Percentiles rank a stretch among this genome's conserved stretches.
Evolutionary conservation across 2,113 vertebrate species (phyloP).

Genomic region (Micronycteris hirsuta): DNA sequence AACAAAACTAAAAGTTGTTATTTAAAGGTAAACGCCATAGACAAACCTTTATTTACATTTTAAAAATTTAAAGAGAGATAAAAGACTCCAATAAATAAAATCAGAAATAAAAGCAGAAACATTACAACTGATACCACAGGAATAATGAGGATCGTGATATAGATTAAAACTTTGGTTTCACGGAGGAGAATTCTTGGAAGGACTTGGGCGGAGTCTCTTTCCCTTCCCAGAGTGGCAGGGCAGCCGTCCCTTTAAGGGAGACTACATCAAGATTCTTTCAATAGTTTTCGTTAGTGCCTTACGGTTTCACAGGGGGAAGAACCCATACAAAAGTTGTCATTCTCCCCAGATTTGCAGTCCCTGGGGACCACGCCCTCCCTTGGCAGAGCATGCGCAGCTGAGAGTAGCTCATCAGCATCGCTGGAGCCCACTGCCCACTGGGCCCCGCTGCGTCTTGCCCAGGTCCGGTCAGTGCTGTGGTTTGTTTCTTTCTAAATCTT

Average conservation of each 20-base stretch:
- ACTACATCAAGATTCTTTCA: neutral
- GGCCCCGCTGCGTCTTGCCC: neutral
- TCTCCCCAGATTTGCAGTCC: neutral
- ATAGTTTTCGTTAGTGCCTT: neutral
- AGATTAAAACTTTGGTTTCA: neutral
- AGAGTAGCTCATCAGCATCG: too few species aligned
- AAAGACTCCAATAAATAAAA: too few species aligned
- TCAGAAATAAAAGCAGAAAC: neutral
- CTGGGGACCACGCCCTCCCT: neutral
- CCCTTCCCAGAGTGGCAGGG: neutral
- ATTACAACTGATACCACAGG: neutral
- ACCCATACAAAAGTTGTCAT: neutral
- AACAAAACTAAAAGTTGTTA: neutral
- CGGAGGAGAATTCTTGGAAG: neutral
- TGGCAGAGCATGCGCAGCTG: too few species aligned
- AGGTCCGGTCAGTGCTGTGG: neutral
- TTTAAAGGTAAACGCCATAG: neutral
- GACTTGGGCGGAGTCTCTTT: neutral
- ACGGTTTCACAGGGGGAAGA: neutral
- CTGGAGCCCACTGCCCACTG: neutral
- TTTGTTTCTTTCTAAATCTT: neutral
- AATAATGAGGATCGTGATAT: neutral
- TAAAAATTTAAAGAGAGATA: too few species aligned
- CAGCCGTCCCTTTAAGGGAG: neutral
- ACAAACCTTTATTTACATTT: too few species aligned